Evolutionary conservation across 2,888 invertebrate genomes (phyloP).

Genomic region (Barypeithes pellucidus): DNA sequence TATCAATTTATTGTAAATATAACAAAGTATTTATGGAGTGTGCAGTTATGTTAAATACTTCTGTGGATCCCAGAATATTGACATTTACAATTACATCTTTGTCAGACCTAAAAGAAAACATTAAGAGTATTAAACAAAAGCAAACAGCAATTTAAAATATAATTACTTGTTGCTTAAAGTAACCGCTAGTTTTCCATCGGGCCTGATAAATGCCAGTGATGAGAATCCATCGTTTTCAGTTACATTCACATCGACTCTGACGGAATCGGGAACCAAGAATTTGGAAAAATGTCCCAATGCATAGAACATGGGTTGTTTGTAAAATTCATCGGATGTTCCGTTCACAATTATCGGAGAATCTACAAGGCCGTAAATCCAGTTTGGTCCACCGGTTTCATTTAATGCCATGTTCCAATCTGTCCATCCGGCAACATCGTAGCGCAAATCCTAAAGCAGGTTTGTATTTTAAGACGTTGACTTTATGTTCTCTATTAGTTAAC

Average conservation of each 20-base stretch:
- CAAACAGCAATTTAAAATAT: neutral
- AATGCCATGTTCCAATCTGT: constrained; percentile 91
- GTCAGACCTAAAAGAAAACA: constrained; percentile 22
- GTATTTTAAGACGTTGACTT: no score
- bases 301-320: constrained; percentile 91
- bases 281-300: constrained; percentile 82
- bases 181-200: constrained; percentile 71
- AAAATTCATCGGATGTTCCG: constrained; percentile 78
- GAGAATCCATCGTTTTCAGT: constrained; percentile 20
- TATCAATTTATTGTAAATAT: constrained; percentile 21
- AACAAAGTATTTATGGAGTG: constrained; percentile 41
- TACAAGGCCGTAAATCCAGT: constrained; percentile 78
- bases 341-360: constrained; percentile 78
- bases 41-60: constrained; percentile 5
- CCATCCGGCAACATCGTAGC: constrained; percentile 86
- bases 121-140: neutral
- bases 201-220: constrained; percentile 72
- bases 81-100: constrained; percentile 17
- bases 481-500: no score
- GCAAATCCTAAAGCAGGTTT: constrained; percentile 69
- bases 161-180: constrained; percentile 74
- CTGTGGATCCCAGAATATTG: constrained; percentile 1
- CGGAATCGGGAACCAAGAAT: constrained; percentile 78
- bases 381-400: constrained; percentile 83
- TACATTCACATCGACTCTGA: constrained; percentile 62